These are phyloP conservation scores for Trichogramma evanescens DNA, from an alignment of 2,888 invertebrate species.

Conservation along the genomic window DNA sequence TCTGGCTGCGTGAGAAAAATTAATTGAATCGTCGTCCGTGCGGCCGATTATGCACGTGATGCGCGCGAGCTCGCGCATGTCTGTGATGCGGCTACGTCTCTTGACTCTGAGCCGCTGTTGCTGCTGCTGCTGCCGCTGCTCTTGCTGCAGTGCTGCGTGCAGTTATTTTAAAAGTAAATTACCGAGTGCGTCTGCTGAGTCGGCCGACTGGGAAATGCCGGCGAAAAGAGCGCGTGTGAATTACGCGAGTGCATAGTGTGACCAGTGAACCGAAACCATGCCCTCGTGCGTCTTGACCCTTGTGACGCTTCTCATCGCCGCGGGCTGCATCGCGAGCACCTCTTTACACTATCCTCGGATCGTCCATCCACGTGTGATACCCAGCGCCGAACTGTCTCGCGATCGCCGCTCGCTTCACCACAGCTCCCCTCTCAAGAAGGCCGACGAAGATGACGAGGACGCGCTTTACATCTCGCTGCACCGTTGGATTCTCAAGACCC, in stretches of 20 bases:
- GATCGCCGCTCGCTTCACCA: slow-evolving; percentile 14
- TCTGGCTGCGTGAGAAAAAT: slow-evolving; percentile 5
- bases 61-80: slow-evolving; percentile 12
- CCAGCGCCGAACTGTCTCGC: slow-evolving; percentile 12
- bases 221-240: no score
- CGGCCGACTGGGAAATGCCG: not conserved
- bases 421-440: slow-evolving; percentile 10
- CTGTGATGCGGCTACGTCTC: not conserved
- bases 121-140: no score
- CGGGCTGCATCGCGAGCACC: not conserved
- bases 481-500: slow-evolving; percentile 34
- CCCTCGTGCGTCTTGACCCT: not conserved
- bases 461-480: slow-evolving; percentile 26
- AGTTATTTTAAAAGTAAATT: not conserved
- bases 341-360: slow-evolving; percentile 21
- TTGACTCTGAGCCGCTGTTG: no score
- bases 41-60: slow-evolving; percentile 16
- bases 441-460: slow-evolving; percentile 9
- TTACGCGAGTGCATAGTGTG: no score
- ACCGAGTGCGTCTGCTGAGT: slow-evolving; percentile 1
- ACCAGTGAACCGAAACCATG: not conserved
- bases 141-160: no score
- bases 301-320: not conserved
- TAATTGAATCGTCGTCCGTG: not conserved
- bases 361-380: slow-evolving; percentile 31